Evolutionary conservation across 2,113 vertebrate species (phyloP).

Genomic region (Bujurquina vittata): DNA sequence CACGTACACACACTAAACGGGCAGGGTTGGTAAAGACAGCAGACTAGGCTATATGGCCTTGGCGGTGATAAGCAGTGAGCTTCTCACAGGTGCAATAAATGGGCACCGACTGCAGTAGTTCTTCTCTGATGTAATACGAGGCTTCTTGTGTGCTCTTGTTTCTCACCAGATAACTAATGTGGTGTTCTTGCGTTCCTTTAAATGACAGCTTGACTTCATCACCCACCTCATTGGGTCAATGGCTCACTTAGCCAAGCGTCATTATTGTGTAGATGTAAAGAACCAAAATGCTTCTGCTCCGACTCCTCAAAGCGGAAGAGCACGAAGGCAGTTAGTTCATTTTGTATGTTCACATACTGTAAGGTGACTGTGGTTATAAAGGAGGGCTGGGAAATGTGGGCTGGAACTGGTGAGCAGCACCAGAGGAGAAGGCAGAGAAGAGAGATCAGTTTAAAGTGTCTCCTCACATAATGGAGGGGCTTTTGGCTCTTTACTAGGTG

Average conservation of each 20-base stretch:
- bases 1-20: conserved; percentile 28
- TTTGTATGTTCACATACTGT: conserved; percentile 35
- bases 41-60: conserved; percentile 63
- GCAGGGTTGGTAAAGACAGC: conserved; percentile 62
- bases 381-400: not conserved
- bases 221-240: conserved; percentile 34
- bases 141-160: conserved; percentile 66
- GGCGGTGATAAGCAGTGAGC: conserved; percentile 66
- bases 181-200: conserved; percentile 24
- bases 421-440: conserved; percentile 65
- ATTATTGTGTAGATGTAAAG: conserved; percentile 13
- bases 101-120: conserved; percentile 46
- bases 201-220: conserved; percentile 8
- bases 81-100: conserved; percentile 43
- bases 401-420: conserved; percentile 44
- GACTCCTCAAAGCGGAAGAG: conserved; percentile 26
- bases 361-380: conserved; percentile 44
- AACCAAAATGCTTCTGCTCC: conserved; percentile 18
- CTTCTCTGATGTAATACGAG: conserved; percentile 16
- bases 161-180: conserved; percentile 30
- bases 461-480: conserved; percentile 17
- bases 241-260: conserved; percentile 23
- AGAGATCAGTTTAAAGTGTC: conserved; percentile 55
- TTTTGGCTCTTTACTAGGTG: not conserved
- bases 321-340: conserved; percentile 64